Evolutionary conservation across 2,888 invertebrate genomes (phyloP), one percentile per base, ranked within the genome.

Genomic region (Linnaemya tessellans): DNA sequence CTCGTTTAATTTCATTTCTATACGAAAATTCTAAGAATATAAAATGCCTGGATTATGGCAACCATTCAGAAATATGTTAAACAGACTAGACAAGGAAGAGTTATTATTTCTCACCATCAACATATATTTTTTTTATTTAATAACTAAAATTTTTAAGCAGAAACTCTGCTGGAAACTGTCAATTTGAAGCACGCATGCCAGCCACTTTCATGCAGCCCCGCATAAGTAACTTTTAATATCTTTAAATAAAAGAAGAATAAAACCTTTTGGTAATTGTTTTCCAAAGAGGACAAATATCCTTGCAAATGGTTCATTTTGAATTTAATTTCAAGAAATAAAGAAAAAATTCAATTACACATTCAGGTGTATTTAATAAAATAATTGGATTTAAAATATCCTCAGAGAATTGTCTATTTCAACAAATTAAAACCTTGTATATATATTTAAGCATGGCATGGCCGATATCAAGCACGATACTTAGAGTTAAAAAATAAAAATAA

Each of bases 391-490:
- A 41, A 78, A 60, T 51, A 68, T 60, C 60, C 25, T 1, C 58
- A 49, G 11, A 22, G 58, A 68, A 67, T 68, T 13, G 11, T 3
- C 25, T 56, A 56, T 56, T 49, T 58, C 38, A 73, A 13, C 80
- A 80, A 80, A 74, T 80, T 80, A 80, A 67, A 74, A 38, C 65
- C 67, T 80, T 65, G 58, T 73, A 65, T 38, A 80, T 73, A 65
- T 38, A 80, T 46, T 46, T 65, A 46, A 80, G 65, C 22, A 67
- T 51, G 38, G 38, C 35, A 18, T 54, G 9, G 41, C 9, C 43
- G 43, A 22, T n/a, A 10, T 25, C 43, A 64, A 25, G 13, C 43
- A 7, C 8, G 20, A 4, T 15, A 15, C 15, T 25, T 56, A 25
- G 25, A 25, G 2, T 3, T 30, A 3, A 2, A 30, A 30, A 30